phyloP scores from a whole-genome alignment of 2,797 vertebrate species.

The Oreochromis mossambicus region DNA sequence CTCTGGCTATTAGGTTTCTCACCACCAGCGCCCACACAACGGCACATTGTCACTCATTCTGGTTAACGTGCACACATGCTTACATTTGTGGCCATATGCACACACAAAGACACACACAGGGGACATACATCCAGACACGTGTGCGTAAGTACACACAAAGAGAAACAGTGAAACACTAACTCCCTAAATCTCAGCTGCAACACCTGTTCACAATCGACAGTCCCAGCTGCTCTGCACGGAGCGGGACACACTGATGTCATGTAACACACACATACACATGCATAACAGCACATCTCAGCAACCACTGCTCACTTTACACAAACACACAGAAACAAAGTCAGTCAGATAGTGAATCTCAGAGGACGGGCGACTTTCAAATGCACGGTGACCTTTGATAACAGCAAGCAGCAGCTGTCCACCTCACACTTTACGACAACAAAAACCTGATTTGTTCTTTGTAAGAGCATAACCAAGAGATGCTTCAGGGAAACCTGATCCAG shows the following conservation, averaged over 20 bases:
- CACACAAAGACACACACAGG: constrained; percentile 21
- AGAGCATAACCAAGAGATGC: neutral
- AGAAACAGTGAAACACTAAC: constrained; percentile 20
- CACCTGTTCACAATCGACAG: constrained; percentile 60
- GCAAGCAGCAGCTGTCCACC: neutral
- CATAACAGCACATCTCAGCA: neutral
- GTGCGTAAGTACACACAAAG: constrained; percentile 14
- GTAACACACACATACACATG: constrained; percentile 3
- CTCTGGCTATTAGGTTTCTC: constrained; percentile 66
- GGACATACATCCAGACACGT: constrained; percentile 35
- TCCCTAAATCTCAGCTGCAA: constrained; percentile 37
- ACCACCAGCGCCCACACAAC: constrained; percentile 46
- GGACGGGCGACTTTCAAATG: neutral
- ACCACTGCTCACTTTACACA: neutral
- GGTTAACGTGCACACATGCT: constrained; percentile 55
- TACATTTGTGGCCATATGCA: constrained; percentile 54
- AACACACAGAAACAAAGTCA: neutral
- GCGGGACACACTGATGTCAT: constrained; percentile 32
- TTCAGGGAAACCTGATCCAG: neutral
- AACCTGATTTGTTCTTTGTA: neutral
- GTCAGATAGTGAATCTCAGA: neutral
- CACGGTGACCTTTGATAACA: neutral
- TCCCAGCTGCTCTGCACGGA: constrained; percentile 52
- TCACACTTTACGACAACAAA: neutral
- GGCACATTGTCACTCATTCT: constrained; percentile 51